These are phyloP conservation scores for Pentalonia nigronervosa DNA, from an alignment of 1,140 invertebrate species.

Conservation along the genomic window DNA sequence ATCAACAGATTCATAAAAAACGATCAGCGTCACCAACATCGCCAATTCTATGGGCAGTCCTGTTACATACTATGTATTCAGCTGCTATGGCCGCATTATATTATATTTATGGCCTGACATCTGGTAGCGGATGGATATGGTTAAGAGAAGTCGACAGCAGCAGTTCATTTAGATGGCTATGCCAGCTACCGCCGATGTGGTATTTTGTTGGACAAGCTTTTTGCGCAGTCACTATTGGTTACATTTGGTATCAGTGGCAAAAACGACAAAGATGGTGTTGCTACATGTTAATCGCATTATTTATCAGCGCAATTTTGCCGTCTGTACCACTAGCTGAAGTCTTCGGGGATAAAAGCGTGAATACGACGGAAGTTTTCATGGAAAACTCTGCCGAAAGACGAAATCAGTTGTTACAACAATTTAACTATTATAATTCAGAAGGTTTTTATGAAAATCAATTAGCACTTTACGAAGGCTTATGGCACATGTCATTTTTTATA, in stretches of 20 bases:
- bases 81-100: background rate
- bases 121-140: constrained; percentile 41
- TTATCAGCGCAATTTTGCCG: background rate
- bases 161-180: background rate
- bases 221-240: background rate
- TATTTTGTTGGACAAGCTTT: background rate
- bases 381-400: background rate
- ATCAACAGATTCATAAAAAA: background rate
- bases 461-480: constrained; percentile 26
- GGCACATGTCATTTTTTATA: constrained; percentile 22
- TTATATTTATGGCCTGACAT: background rate
- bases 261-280: background rate
- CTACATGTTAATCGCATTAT: background rate
- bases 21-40: background rate
- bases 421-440: background rate
- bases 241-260: background rate
- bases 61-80: background rate
- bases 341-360: background rate
- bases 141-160: background rate
- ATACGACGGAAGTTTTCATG: background rate
- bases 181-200: background rate
- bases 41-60: background rate
- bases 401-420: background rate
- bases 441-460: constrained; percentile 15
- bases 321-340: background rate